A percentile compares a stretch with the other conserved stretches of the same genome.
Conservation (phyloP, 2,888 invertebrate genomes). For the Criorhina ranunculi region DNA sequence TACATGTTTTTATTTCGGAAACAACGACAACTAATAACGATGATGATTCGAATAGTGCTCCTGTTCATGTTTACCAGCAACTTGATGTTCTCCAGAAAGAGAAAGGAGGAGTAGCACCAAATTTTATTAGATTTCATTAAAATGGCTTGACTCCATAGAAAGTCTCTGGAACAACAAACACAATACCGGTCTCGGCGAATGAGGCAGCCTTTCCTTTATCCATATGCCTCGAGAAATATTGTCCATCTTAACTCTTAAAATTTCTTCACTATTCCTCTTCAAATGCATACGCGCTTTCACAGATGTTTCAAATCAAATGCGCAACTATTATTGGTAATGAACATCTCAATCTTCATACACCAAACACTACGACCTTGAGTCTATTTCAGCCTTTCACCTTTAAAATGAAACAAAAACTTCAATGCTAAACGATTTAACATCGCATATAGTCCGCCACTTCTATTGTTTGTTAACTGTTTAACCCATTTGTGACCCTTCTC, state of each 20-base stretch:
- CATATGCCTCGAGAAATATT: not conserved
- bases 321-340: not conserved
- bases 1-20: no score
- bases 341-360: not conserved
- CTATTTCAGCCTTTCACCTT: slow-evolving; percentile 2
- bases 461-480: slow-evolving; percentile 12
- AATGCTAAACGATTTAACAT: slow-evolving; percentile 15
- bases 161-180: no score
- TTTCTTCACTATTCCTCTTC: not conserved
- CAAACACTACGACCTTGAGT: slow-evolving; percentile 17
- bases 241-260: not conserved
- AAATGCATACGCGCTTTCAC: not conserved
- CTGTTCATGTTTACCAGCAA: no score
- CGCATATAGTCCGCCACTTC: slow-evolving; percentile 4
- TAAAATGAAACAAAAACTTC: not conserved
- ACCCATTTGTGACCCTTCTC: slow-evolving; percentile 32
- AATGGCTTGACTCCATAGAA: no score
- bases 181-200: no score
- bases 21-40: no score
- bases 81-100: no score
- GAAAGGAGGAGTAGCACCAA: no score
- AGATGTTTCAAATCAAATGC: not conserved
- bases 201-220: no score
- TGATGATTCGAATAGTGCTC: no score
- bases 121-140: no score